Conservation (phyloP, 2,113 vertebrate species). For the Lepus europaeus region DNA sequence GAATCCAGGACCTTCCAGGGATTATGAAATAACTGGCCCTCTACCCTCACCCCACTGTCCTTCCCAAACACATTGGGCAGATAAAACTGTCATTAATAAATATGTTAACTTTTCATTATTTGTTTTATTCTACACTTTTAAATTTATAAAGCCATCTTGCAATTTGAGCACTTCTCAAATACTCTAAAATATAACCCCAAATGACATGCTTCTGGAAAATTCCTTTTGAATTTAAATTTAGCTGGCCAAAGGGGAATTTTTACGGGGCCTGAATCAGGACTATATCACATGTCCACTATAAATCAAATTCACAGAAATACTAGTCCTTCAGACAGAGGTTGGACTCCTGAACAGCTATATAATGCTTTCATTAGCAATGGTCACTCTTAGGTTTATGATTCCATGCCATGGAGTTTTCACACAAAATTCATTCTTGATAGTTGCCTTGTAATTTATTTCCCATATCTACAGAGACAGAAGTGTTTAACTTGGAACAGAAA, state of each 20-base stretch:
- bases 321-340: background rate
- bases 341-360: background rate
- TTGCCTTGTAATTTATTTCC: background rate
- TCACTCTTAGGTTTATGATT: background rate
- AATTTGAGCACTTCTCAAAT: constrained; percentile 47
- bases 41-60: rapidly evolving
- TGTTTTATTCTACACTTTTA: constrained; percentile 7
- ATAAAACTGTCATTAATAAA: background rate
- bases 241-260: background rate
- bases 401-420: background rate
- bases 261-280: background rate
- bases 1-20: constrained; percentile 56
- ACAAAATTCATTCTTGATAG: constrained; percentile 10
- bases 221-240: constrained; percentile 56
- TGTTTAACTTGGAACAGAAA: constrained; percentile 42
- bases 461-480: background rate
- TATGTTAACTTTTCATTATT: background rate
- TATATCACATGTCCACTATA: background rate
- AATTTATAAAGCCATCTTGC: background rate
- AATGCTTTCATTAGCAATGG: background rate
- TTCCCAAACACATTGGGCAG: background rate
- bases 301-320: background rate
- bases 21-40: constrained; percentile 50
- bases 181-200: constrained; percentile 16
- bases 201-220: constrained; percentile 56